phyloP scores from a whole-genome alignment of 2,797 vertebrate genomes.

The Podarcis lilfordi region DNA sequence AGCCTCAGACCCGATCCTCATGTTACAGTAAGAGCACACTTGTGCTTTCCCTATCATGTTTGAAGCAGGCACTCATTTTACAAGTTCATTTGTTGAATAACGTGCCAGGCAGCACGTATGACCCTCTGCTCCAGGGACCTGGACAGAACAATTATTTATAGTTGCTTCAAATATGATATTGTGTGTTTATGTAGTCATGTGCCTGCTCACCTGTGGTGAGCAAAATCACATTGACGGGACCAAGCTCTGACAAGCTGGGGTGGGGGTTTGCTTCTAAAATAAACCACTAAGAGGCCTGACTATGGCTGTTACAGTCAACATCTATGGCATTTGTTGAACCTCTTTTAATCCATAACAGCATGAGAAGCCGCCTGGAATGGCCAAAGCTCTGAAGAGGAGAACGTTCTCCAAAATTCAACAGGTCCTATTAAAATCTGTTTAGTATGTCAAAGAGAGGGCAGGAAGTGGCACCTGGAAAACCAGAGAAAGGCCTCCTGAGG shows the following conservation, averaged over 20 bases:
- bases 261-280: background rate
- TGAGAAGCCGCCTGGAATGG: background rate
- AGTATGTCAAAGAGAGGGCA: background rate
- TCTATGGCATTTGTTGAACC: background rate
- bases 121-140: background rate
- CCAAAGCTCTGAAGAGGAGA: background rate
- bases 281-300: background rate
- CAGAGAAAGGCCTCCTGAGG: constrained; percentile 80
- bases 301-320: no score
- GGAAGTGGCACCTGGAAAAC: background rate
- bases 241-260: background rate
- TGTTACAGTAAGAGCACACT: background rate
- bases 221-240: background rate
- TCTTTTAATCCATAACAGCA: background rate
- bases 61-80: background rate
- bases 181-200: background rate
- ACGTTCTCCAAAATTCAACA: background rate
- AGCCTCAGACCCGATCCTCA: background rate
- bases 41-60: no score
- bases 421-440: background rate
- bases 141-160: background rate
- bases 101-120: background rate
- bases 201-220: background rate
- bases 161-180: background rate
- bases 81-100: background rate